Conservation (phyloP, 2,888 invertebrate genomes). For the Pollenia amentaria region DNA sequence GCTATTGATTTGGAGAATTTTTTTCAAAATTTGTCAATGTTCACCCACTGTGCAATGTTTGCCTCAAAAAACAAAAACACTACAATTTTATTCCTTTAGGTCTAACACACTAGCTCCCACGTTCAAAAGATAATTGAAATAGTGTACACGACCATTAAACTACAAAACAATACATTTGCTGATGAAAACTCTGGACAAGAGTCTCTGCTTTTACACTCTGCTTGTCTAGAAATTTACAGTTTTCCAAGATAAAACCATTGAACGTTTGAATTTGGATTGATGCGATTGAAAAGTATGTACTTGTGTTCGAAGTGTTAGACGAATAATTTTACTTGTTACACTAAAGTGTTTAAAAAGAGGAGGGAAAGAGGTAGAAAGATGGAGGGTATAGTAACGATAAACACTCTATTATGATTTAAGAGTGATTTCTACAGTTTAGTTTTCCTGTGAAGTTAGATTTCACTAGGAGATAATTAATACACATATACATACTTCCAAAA, state of each 20-base stretch:
- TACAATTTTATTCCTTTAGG: conserved; percentile 22
- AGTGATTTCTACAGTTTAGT: conserved; percentile 35
- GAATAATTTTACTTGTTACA: conserved; percentile 53
- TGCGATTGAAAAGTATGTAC: conserved; percentile 41
- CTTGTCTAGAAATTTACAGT: not conserved
- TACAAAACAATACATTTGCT: not conserved
- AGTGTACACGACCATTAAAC: conserved; percentile 18
- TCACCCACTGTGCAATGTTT: conserved; percentile 4
- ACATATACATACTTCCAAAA: not conserved
- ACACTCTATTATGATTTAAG: conserved; percentile 70
- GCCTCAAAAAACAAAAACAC: not conserved
- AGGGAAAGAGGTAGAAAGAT: not conserved
- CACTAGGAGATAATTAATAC: conserved; percentile 37
- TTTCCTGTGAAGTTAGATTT: conserved; percentile 1
- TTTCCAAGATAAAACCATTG: not conserved
- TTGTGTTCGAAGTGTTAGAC: conserved; percentile 29
- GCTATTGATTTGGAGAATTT: too few species aligned
- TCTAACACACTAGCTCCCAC: not conserved
- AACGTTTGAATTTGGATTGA: not conserved
- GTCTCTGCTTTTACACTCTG: not conserved
- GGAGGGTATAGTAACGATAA: conserved; percentile 12
- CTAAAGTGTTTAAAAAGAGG: conserved; percentile 13
- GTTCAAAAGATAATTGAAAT: conserved; percentile 1
- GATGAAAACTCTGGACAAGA: conserved; percentile 7
- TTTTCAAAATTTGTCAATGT: too few species aligned